Base-by-base conservation (phyloP, 2,797 vertebrate genomes). In the Pelodytes ibericus region DNA sequence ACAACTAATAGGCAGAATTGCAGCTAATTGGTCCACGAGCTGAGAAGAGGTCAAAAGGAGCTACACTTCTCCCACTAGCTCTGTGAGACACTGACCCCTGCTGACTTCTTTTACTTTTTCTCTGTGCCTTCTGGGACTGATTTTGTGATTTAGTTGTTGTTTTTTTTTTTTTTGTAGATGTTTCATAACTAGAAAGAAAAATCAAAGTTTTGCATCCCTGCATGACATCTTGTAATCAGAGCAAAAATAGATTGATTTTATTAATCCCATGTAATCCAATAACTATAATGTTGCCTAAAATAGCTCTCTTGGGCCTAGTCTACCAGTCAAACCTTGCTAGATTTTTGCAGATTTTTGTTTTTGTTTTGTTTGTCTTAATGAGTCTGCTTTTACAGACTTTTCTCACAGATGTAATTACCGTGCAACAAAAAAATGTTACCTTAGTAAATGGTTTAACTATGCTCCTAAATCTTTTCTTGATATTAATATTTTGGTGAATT, bases 1-100 rank as follows among this genome's bases (percentile, higher is more conserved):
- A 79, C 76, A 72, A 79, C 76, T 79, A 79, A 79, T 79, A 72
- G 71, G 76, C 70, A 79, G 76, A 79, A 79, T 79, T 68, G 76
- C 76, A 73, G 76, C 71, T 79, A 79, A 79, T 79, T 79, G 76
- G 76, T 68, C 63, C 64, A 56, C 66, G 71, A 79, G 70, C 63
- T 39, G 57, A 31, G 70, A 79, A 71, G 68, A 73, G 76, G 70
- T 79, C 76, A 79, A 57, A 70, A 68, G 71, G 63, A 79, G 63
- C 36, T 69, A 73, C 76, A 68, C 76, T 73, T 79, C 63, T 79
- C 76, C 71, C 71, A 68, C 76, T 62, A 79, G 63, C 70, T 53
- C 70, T 72, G 76, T 57, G 30, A 68, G 76, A 72, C 56, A 73
- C 64, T 79, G 76, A 79, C 76, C 76, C 76, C 76, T 73, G 76